Base-by-base conservation (phyloP, 2,888 invertebrate species). In the Synanthedon formicaeformis region DNA sequence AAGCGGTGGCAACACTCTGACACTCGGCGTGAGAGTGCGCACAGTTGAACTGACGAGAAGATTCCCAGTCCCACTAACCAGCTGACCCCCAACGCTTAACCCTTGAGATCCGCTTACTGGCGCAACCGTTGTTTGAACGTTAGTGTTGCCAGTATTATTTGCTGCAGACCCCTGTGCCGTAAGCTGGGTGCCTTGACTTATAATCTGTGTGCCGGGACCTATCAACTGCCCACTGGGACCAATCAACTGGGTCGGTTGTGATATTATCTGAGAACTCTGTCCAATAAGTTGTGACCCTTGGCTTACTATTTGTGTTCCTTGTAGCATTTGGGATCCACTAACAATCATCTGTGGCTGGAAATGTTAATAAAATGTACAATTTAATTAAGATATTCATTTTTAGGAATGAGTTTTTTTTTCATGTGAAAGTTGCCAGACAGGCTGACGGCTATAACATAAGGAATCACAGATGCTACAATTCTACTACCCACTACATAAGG, bases 301-400 rank as follows among this genome's bases (percentile, higher is more conserved):
- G 57, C 78, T 83, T 50, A 84, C 80, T 56, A 87, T 84, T 56
- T 86, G 87, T 52, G 78, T 73, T 53, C 85, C 84, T 62, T 86
- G 85, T 52, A 87, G 58, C 53, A 86, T 71, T 54, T 85, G 81
- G 50, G 83, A 75, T 55, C 84, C 79, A 55, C 80, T 81, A 40
- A 86, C 76, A 61, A 85, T 82, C 79, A 88, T 84, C 61, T 86
- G 86, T 40, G 82, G 73, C 86, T 86, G 71, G 57, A 81, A 79
- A 40, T 48, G 14, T 49, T 23, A 50, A 8, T 41, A 50, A 40
- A 34, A 34, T 8, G 3, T 34, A 34, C 10, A 6, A 34, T 34
- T 23, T 8, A 34, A 8, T 34, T 34, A 3, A 34, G 6, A 2
- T 27, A 27, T 27, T 27, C 8, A 27, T 27, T 27, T 8, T 8